Evolutionary conservation across 2,797 vertebrate species (phyloP).

Genomic region (Microcaecilia unicolor): DNA sequence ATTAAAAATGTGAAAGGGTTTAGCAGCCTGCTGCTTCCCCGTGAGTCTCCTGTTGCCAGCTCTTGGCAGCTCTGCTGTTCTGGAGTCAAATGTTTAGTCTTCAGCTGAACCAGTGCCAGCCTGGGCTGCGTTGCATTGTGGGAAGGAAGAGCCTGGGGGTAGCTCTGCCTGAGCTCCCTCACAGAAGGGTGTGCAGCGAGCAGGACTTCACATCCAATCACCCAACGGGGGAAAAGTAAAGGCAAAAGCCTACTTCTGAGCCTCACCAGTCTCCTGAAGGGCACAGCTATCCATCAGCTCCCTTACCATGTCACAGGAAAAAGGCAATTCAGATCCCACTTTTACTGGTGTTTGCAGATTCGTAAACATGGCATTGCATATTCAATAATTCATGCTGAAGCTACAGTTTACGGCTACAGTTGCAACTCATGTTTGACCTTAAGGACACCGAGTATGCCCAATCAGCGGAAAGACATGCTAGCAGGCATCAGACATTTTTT

Average conservation of each 20-base stretch:
- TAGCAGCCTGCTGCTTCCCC: constrained; percentile 87
- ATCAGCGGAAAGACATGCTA: neutral
- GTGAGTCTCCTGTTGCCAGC: constrained; percentile 82
- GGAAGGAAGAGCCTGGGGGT: constrained; percentile 57
- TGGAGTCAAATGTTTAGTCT: constrained; percentile 95
- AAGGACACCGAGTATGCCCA: neutral
- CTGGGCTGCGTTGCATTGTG: constrained; percentile 73
- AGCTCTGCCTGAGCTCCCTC: constrained; percentile 31
- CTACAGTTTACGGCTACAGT: neutral
- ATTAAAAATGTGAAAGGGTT: constrained; percentile 99
- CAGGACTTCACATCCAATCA: constrained; percentile 22
- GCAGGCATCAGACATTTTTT: neutral
- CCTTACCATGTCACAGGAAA: no score
- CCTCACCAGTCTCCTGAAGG: neutral
- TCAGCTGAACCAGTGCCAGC: constrained; percentile 86
- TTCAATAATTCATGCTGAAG: constrained; percentile 2
- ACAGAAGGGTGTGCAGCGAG: constrained; percentile 31
- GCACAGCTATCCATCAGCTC: no score
- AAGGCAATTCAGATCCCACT: no score
- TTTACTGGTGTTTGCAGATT: neutral
- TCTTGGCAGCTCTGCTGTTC: constrained; percentile 94
- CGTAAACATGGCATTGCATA: neutral
- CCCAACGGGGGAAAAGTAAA: constrained; percentile 17
- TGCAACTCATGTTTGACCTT: neutral
- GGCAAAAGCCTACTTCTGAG: constrained; percentile 23